A percentile compares a stretch with the other conserved stretches of the same genome.
These are phyloP conservation scores for Reticulitermes speratus DNA, from an alignment of 1,140 invertebrate genomes.

Conservation along the genomic window DNA sequence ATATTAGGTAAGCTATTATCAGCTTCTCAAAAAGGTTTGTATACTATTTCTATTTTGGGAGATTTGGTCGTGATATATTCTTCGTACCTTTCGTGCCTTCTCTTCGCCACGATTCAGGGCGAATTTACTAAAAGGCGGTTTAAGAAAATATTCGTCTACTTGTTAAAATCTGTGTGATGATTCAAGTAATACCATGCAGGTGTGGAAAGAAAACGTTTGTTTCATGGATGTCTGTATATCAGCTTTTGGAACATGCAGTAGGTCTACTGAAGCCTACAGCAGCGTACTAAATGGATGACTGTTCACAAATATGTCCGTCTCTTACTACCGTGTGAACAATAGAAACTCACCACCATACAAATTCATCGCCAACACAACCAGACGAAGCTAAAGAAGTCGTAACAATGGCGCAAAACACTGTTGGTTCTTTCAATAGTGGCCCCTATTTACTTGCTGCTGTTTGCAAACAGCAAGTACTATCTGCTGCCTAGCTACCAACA, in stretches of 20 bases:
- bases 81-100: no score
- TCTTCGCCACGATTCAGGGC: no score
- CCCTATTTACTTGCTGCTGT: background rate
- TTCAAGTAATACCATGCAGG: no score
- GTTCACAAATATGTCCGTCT: background rate
- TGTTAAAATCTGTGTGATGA: no score
- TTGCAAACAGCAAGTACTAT: background rate
- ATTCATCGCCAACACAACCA: background rate
- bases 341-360: background rate
- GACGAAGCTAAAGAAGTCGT: background rate
- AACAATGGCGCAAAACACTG: background rate
- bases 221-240: background rate
- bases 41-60: no score
- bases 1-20: no score
- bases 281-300: background rate
- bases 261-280: background rate
- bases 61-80: no score
- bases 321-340: background rate
- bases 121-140: no score
- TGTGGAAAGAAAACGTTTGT: no score
- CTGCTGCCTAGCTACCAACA: background rate
- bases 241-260: background rate
- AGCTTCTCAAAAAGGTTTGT: no score
- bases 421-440: conserved; percentile 1
- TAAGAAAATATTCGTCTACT: no score